Base-by-base conservation (phyloP, 2,113 vertebrate genomes). In the Rhinolophus ferrumequinum region DNA sequence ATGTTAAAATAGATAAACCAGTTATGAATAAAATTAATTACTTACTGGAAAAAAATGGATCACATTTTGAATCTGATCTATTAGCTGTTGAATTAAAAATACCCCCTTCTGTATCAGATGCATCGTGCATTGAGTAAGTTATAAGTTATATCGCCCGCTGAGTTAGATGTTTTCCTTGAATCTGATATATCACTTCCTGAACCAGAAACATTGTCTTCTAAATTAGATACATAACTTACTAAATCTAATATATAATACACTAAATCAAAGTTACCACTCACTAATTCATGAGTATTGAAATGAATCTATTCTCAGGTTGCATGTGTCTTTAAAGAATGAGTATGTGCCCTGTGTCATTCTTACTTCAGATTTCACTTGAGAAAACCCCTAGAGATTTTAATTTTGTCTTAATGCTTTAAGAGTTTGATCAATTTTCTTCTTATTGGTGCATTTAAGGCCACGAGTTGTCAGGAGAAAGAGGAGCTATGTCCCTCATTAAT, bases 211-310 rank as follows among this genome's bases (percentile, higher is more conserved):
- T 69, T 95, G 62, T 19, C 52, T 73, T 75, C 82, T 88, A 66
- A 92, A 97, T 98, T 94, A 98, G 19, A 73, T 76, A 88, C 72
- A 97, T 96, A 96, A 97, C 92, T 96, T 89, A 83, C 16, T 95
- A 93, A 97, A 95, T 94, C 82, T 96, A 93, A 96, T 95, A 89
- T 41, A 77, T 16, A n/a, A 64, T 6, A 72, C 70, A 97, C 89
- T 97, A 97, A 97, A 97, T 97, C 96, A 97, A 96, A 98, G 93
- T 97, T 92, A 91, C 41, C 47, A 87, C 47, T 33, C 85, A 94
- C 69, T 82, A 94, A 92, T 96, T 98, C 92, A 52, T 88, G 90
- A 96, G n/a, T 81, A 91, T 96, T 50, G 72, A 91, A 88, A 77
- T 88, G 41, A 47, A 87, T 91, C 47, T 70, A 66, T 50, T 35